Conservation (phyloP, 2,113 vertebrate species). For the Isurus oxyrinchus region DNA sequence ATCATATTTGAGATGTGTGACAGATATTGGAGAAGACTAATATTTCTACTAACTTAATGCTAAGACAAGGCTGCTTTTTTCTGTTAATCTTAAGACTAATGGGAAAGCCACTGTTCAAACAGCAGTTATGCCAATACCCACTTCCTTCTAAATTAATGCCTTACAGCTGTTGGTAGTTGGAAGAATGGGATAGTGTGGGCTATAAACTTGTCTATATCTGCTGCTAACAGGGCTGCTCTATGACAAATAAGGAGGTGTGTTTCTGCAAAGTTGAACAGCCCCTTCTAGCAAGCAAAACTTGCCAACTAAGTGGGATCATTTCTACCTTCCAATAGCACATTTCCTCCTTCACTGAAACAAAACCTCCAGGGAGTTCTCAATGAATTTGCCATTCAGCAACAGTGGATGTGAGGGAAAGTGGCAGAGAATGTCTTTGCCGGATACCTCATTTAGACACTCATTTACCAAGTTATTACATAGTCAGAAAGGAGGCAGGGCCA, state of each 20-base stretch:
- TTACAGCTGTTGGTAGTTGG: slow-evolving; percentile 30
- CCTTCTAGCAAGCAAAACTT: neutral
- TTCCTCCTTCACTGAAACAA: slow-evolving; percentile 3
- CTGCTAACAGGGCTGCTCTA: slow-evolving; percentile 1
- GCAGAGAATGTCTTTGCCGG: neutral
- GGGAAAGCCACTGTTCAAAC: slow-evolving; percentile 33
- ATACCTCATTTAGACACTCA: neutral
- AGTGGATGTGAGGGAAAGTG: neutral
- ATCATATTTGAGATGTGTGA: neutral
- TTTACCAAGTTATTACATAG: neutral
- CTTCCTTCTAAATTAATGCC: slow-evolving; percentile 33
- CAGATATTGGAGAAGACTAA: neutral
- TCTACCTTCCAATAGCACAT: neutral
- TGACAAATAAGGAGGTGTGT: neutral
- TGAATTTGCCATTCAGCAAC: neutral
- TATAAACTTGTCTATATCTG: slow-evolving; percentile 12
- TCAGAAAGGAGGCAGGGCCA: neutral
- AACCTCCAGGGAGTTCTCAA: slow-evolving; percentile 3
- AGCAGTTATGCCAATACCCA: slow-evolving; percentile 32
- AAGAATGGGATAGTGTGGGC: slow-evolving; percentile 34
- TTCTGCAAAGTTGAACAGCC: neutral
- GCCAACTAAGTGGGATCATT: neutral
- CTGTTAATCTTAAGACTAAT: neutral
- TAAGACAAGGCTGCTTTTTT: slow-evolving; percentile 27
- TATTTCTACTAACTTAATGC: neutral